Base-by-base conservation (phyloP, 2,888 invertebrate genomes). In the Nezara viridula region DNA sequence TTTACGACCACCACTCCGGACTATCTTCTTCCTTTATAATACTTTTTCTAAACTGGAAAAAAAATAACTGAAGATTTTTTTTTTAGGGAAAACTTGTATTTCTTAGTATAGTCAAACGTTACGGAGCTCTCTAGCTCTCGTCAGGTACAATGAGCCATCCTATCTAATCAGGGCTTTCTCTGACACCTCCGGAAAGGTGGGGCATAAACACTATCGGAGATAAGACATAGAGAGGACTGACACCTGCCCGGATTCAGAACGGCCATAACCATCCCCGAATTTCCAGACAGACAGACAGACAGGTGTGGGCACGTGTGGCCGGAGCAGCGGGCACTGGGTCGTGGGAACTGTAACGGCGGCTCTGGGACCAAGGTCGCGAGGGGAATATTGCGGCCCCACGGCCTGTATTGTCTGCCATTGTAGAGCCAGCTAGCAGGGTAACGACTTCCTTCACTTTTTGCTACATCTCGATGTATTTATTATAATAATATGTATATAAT, bases 331-430 rank as follows among this genome's bases (percentile, higher is more conserved):
- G 37, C 73, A 77, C 40, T 40, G 77, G 77, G 77, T 77, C 77
- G 77, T 77, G 77, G 77, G 77, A 77, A 77, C 77, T 37, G 10
- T 77, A 77, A 77, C 77, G 77, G 73, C 9, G 40, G 5, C 32
- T 19, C 16, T 4, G 37, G 14, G 27, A 40, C 6, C 40, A 77
- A 77, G 77, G 37, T 40, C 40, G 77, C 10, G 77, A 40, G 21
- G 77, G 77, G 40, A 32, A 73, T 77, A 37, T 77, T 40, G 37
- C 40, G 3, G 3, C 5, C 19, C 3, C 10, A n/a, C n/a, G n/a
- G n/a, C n/a, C 10, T 44, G 44, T 44, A 44, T 44, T 44, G 7
- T 44, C 44, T 44, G 10, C 60, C 0, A 14, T 55, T 55, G n/a
- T 55, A 60, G n/a, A 14, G 27, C 27, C 3, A 27, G 2, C 27